phyloP scores from a whole-genome alignment of 2,888 invertebrate genomes.

The Athrips mouffetella region DNA sequence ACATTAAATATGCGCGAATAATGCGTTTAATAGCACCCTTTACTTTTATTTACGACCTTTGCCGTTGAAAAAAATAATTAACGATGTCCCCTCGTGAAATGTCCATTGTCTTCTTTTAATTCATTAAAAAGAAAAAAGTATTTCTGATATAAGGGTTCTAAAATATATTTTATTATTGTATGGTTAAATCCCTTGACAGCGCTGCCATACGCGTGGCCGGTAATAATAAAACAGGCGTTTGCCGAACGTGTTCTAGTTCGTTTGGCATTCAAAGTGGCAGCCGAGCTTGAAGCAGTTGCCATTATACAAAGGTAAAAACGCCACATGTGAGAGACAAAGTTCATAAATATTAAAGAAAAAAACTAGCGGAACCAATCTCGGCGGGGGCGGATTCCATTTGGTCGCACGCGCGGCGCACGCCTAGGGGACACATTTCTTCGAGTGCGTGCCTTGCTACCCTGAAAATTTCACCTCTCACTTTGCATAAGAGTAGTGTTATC shows the following conservation, averaged over 20 bases:
- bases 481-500: constrained; percentile 64
- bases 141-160: not conserved
- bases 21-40: constrained; percentile 77
- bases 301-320: constrained; percentile 62
- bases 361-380: constrained; percentile 68
- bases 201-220: constrained; percentile 16
- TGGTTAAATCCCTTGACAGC: not conserved
- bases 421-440: constrained; percentile 55
- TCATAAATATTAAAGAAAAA: constrained; percentile 72
- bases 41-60: constrained; percentile 70
- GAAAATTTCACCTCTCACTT: constrained; percentile 63
- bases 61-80: constrained; percentile 68
- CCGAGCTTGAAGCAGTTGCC: constrained; percentile 56
- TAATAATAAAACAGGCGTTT: constrained; percentile 41
- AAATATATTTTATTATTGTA: constrained; percentile 16
- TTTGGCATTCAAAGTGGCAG: constrained; percentile 56
- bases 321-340: constrained; percentile 56
- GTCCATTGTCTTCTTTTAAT: constrained; percentile 59
- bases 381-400: constrained; percentile 61
- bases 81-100: constrained; percentile 57
- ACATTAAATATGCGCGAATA: constrained; percentile 76
- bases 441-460: constrained; percentile 54
- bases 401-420: constrained; percentile 45
- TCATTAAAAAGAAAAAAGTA: constrained; percentile 38
- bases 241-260: constrained; percentile 46